Evolutionary conservation across 2,888 invertebrate genomes (phyloP).

Genomic region (Tiphia femorata): DNA sequence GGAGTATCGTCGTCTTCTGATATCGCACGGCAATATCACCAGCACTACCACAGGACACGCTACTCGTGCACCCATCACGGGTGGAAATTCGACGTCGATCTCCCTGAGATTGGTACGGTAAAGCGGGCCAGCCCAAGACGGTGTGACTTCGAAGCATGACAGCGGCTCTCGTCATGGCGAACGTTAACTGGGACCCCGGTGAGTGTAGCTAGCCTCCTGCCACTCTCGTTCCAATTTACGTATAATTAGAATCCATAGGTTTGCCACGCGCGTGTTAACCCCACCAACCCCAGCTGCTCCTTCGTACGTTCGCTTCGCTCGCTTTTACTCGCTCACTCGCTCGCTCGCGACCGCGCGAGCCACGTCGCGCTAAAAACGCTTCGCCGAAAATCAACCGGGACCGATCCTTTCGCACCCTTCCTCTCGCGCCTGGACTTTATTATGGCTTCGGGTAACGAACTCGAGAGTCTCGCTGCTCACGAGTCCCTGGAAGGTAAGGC

Average conservation of each 20-base stretch:
- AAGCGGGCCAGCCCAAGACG: too few relatives aligned
- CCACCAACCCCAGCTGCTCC: neutral
- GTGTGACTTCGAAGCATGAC: constrained; percentile 70
- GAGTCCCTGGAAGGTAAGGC: too few relatives aligned
- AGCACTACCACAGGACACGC: constrained; percentile 3
- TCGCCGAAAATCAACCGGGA: too few relatives aligned
- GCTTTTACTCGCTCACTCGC: neutral
- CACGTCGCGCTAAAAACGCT: too few relatives aligned
- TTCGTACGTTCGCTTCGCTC: neutral
- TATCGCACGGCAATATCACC: constrained; percentile 21
- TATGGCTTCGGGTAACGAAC: too few relatives aligned
- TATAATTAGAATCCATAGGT: neutral
- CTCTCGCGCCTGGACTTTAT: too few relatives aligned
- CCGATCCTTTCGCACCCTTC: too few relatives aligned
- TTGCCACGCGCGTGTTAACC: neutral
- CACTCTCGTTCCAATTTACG: too few relatives aligned
- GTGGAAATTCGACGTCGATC: too few relatives aligned
- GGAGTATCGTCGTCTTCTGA: constrained; percentile 10
- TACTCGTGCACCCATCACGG: constrained; percentile 8
- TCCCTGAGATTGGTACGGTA: too few relatives aligned
- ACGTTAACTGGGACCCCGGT: constrained; percentile 76
- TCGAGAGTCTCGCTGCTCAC: too few relatives aligned
- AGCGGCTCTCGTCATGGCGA: constrained; percentile 74
- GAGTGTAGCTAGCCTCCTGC: constrained; percentile 48
- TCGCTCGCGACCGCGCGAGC: neutral